Evolutionary conservation across 1,140 invertebrate genomes (phyloP).

Genomic region (Pinna nobilis): DNA sequence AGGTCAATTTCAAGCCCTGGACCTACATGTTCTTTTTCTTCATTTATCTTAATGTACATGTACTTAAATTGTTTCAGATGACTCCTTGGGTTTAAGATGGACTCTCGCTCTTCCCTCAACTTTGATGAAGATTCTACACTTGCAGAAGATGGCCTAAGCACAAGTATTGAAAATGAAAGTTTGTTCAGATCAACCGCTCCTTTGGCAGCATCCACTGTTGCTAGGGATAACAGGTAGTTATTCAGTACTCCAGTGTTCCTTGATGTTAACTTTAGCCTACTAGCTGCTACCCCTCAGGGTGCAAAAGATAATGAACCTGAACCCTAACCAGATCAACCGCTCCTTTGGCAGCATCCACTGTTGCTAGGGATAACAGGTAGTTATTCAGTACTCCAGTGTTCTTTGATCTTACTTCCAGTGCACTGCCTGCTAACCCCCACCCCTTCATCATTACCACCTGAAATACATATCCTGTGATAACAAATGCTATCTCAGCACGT

Average conservation of each 20-base stretch:
- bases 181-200: constrained; percentile 1
- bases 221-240: not conserved
- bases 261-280: too few species aligned
- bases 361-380: not conserved
- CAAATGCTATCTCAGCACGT: too few species aligned
- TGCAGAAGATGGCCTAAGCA: not conserved
- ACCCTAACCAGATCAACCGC: not conserved
- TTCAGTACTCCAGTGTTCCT: not conserved
- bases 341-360: constrained; percentile 3
- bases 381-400: not conserved
- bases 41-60: not conserved
- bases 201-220: constrained; percentile 3
- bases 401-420: too few species aligned
- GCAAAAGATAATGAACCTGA: constrained; percentile 2
- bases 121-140: constrained; percentile 11
- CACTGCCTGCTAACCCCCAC: not conserved
- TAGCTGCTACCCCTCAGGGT: constrained; percentile 3
- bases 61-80: not conserved
- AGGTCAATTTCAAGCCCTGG: not conserved
- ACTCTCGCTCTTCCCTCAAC: not conserved
- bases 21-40: not conserved
- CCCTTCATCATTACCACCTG: too few species aligned
- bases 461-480: too few species aligned
- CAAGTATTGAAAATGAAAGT: constrained; percentile 3
- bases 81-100: not conserved